Conservation (phyloP, 2,113 vertebrate genomes). For the Lophius piscatorius region DNA sequence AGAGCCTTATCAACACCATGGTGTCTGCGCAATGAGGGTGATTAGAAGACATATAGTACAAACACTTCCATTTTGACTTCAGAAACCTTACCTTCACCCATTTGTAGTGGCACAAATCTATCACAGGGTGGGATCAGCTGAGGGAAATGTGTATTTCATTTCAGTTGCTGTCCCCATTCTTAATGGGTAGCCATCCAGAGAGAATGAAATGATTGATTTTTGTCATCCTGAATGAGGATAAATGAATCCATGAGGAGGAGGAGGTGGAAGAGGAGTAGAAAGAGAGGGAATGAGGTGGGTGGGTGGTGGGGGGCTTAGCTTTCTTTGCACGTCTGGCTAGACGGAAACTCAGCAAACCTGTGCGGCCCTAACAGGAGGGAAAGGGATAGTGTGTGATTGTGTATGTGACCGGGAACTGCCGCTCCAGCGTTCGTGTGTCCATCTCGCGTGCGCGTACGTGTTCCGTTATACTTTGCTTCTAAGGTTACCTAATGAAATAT, state of each 20-base stretch:
- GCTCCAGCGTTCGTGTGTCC: constrained; percentile 4
- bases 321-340: constrained; percentile 62
- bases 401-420: background rate
- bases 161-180: constrained; percentile 75
- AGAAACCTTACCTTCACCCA: constrained; percentile 66
- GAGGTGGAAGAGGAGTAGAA: constrained; percentile 61
- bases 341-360: constrained; percentile 68
- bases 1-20: constrained; percentile 68
- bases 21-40: constrained; percentile 77
- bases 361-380: constrained; percentile 42
- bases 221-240: constrained; percentile 78
- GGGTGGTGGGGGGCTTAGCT: constrained; percentile 40
- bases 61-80: constrained; percentile 75
- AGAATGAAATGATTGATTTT: constrained; percentile 85
- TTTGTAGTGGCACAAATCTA: constrained; percentile 77
- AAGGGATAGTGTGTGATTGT: constrained; percentile 45
- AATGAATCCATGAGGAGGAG: constrained; percentile 75
- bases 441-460: constrained; percentile 35
- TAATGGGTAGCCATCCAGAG: constrained; percentile 79
- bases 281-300: constrained; percentile 23
- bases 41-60: constrained; percentile 77
- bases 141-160: constrained; percentile 82
- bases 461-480: constrained; percentile 78
- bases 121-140: constrained; percentile 69
- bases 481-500: constrained; percentile 89